Base-by-base conservation (phyloP, 2,888 invertebrate genomes). In the Cheilosia impressa region DNA sequence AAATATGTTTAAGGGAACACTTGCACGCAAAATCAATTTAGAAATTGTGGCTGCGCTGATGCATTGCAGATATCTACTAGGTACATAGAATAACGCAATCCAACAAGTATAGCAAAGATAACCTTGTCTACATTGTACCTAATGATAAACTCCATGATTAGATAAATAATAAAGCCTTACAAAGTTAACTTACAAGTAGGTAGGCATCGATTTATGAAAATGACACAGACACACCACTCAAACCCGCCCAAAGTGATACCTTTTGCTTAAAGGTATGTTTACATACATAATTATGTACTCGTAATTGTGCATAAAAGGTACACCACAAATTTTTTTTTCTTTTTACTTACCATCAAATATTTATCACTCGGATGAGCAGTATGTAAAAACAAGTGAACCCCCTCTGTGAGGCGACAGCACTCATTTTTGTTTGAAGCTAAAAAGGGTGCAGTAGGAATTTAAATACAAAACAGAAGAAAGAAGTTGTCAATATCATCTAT, bases 401-500 rank as follows among this genome's bases (percentile, higher is more conserved):
- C 75, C 47, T 43, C 53, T 24, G 60, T 47, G 63, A 43, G 31
- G 31, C 53, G 47, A 65, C 75, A 63, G 75, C 65, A 60, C 47
- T 72, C 72, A 77, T 52, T 47, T 63, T 41, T 50, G 47, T 66
- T 66, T 58, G 65, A 69, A 41, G 43, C 45, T 38, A 19, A 75
- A 79, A 79, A 66, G 84, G 84, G 79, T 80, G 79, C 53, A 79
- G 31, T 63, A 19, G 13, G 13, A 17, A 34, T 53, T 65, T 31
- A 66, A 65, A 58, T 19, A 52, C 24, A 24, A 65, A 62, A 66
- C n/a, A 69, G n/a, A 68, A 58, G 79, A 73, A 50, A 45, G 38
- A 75, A 65, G 53, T 84, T 84, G 80, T 84, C 84, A 84, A 75
- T 80, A 84, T 69, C 69, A 84, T 79, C 34, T 38, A 73, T 71